Evolutionary conservation across 2,113 vertebrate genomes (phyloP).

Genomic region (Leucoraja erinaceus): DNA sequence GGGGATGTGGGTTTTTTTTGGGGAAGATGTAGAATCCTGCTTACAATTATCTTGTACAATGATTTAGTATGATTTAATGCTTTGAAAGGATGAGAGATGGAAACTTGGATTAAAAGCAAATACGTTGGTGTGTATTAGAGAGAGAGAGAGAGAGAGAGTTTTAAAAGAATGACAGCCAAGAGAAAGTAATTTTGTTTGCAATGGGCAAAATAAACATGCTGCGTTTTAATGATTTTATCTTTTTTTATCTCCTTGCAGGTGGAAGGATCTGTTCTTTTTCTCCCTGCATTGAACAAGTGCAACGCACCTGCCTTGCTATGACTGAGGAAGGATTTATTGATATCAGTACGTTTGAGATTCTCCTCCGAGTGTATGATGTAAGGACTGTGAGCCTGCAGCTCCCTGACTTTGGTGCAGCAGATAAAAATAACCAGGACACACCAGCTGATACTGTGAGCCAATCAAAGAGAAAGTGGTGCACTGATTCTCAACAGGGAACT

Average conservation of each 20-base stretch:
- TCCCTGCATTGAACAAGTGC: conserved; percentile 93
- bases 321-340: conserved; percentile 71
- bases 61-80: background rate
- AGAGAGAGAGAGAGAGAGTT: background rate
- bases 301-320: conserved; percentile 77
- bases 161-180: background rate
- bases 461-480: background rate
- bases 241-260: conserved; percentile 56
- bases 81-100: background rate
- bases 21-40: too few species aligned
- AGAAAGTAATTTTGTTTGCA: background rate
- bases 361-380: conserved; percentile 77
- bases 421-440: conserved; percentile 42
- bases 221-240: background rate
- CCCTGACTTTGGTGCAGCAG: conserved; percentile 73
- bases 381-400: conserved; percentile 69
- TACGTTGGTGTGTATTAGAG: background rate
- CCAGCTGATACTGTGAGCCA: conserved; percentile 43
- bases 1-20: background rate
- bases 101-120: background rate
- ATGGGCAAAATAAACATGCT: background rate
- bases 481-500: conserved; percentile 47
- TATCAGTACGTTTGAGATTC: conserved; percentile 83
- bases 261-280: conserved; percentile 93
- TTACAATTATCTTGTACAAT: too few species aligned